Percentiles rank a stretch among this genome's conserved stretches.
These are phyloP conservation scores for Urocolius indicus DNA, from an alignment of 2,113 vertebrate species.

Conservation along the genomic window DNA sequence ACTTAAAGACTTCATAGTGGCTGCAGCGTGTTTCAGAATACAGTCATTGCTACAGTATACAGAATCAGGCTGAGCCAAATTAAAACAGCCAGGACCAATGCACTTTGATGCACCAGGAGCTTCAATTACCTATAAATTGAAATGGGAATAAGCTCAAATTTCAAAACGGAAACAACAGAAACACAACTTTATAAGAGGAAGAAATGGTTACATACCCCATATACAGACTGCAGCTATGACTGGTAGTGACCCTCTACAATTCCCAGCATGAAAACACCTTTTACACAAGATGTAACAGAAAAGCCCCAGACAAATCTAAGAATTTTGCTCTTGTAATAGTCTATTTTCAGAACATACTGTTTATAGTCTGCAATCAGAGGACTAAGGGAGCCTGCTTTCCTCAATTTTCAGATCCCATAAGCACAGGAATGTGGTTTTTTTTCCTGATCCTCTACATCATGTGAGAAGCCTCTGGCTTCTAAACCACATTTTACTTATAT, in stretches of 20 bases:
- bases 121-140: conserved; percentile 76
- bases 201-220: not conserved
- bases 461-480: not conserved
- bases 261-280: accelerated
- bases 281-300: not conserved
- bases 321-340: not conserved
- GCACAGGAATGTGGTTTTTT: not conserved
- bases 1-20: conserved; percentile 89
- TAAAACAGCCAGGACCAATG: conserved; percentile 89
- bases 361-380: not conserved
- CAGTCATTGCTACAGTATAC: conserved; percentile 96
- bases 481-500: not conserved
- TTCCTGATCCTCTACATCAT: not conserved
- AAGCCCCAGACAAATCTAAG: not conserved
- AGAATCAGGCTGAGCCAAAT: conserved; percentile 86
- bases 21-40: conserved; percentile 92
- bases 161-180: not conserved
- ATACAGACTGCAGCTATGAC: not conserved
- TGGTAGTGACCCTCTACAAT: not conserved
- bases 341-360: not conserved
- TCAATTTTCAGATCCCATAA: not conserved
- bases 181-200: accelerated
- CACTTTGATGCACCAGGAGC: conserved; percentile 79
- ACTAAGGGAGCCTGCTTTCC: not conserved
- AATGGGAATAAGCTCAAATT: not conserved